These are phyloP conservation scores for Pterocles orientalis DNA, from an alignment of 2,113 vertebrate species.

Conservation along the genomic window DNA sequence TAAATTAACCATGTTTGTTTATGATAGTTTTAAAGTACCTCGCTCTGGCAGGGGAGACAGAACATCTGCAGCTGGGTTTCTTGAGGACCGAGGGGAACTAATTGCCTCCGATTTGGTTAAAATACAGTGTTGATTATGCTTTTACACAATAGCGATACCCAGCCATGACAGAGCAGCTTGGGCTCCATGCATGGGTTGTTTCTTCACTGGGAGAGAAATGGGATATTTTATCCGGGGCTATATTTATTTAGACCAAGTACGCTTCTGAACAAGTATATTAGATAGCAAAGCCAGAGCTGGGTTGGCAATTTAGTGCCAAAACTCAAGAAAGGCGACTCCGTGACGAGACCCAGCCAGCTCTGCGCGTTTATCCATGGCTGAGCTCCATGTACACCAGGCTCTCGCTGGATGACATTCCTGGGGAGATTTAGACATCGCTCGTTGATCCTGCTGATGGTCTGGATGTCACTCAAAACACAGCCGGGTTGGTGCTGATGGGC, in stretches of 20 bases:
- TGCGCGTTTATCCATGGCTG: not conserved
- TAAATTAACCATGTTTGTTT: slow-evolving; percentile 32
- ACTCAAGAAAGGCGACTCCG: not conserved
- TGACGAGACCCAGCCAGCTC: not conserved
- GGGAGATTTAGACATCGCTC: not conserved
- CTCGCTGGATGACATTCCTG: not conserved
- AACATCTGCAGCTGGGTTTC: slow-evolving; percentile 41
- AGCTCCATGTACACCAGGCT: not conserved
- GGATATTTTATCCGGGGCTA: not conserved
- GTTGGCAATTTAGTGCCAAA: not conserved
- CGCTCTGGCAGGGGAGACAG: not conserved
- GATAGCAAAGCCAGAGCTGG: not conserved
- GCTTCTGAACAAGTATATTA: not conserved
- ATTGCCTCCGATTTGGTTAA: slow-evolving; percentile 18
- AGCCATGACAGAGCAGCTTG: not conserved
- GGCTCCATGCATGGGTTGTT: not conserved
- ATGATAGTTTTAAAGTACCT: slow-evolving; percentile 35
- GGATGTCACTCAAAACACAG: not conserved
- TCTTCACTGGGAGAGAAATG: not conserved
- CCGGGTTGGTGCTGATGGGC: not conserved
- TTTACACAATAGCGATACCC: not conserved
- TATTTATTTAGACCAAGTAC: not conserved
- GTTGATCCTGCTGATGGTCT: not conserved
- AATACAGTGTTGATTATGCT: not conserved
- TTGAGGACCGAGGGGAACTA: not conserved